Percentiles rank a stretch among this genome's conserved stretches.
These are phyloP conservation scores for Lasioglossum calceatum DNA, from an alignment of 2,888 invertebrate genomes.

Conservation along the genomic window DNA sequence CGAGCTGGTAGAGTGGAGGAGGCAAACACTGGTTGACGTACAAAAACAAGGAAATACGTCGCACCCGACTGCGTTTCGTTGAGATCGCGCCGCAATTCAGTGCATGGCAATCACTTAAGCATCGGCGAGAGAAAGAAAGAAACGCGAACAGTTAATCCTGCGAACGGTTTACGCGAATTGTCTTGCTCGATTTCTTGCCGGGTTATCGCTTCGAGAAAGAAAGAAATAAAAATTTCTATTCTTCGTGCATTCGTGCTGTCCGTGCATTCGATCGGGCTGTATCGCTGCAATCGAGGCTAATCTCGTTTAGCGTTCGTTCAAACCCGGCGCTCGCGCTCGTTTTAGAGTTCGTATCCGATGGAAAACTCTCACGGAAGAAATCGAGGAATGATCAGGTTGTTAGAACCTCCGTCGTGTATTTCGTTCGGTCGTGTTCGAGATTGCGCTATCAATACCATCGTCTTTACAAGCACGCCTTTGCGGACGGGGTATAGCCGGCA, in stretches of 20 bases:
- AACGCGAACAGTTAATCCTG: slow-evolving; percentile 3
- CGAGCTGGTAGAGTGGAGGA: background rate
- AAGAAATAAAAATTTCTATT: slow-evolving; percentile 26
- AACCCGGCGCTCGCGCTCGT: background rate
- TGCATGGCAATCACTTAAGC: slow-evolving; percentile 25
- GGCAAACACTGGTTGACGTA: background rate
- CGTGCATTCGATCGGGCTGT: slow-evolving; percentile 32
- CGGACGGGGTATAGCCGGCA: background rate
- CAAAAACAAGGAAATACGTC: slow-evolving; percentile 9
- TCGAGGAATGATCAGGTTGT: background rate
- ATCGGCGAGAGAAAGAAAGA: background rate
- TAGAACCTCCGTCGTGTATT: background rate
- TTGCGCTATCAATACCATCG: background rate
- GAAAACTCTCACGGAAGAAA: background rate
- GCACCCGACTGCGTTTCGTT: slow-evolving; percentile 14
- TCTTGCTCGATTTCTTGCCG: no score
- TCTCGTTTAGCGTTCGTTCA: slow-evolving; percentile 40
- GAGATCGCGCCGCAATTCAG: background rate
- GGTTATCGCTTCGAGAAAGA: background rate
- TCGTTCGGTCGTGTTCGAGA: background rate
- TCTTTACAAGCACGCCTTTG: background rate
- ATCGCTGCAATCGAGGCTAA: slow-evolving; percentile 55
- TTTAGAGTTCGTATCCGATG: background rate
- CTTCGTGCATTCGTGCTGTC: slow-evolving; percentile 7
- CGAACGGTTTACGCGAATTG: background rate